Evolutionary conservation across 2,888 invertebrate species (phyloP).

Genomic region (Epicampocera succincta): DNA sequence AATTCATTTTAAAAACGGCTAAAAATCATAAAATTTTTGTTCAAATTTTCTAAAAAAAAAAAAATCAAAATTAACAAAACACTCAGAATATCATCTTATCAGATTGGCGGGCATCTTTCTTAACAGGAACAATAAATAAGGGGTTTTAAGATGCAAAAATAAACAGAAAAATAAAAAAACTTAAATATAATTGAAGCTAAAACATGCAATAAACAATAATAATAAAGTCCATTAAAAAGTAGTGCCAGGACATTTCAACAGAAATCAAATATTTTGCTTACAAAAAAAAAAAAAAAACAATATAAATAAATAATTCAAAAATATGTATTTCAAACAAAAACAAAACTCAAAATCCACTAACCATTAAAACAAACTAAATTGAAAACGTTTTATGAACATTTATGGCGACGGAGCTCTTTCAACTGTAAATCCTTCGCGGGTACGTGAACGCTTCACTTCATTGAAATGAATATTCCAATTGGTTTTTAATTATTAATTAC

Average conservation of each 20-base stretch:
- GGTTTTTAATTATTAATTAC: conserved; percentile 57
- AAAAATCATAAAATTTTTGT: too few species aligned
- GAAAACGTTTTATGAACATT: conserved; percentile 42
- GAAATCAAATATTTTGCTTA: not conserved
- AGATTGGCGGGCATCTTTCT: too few species aligned
- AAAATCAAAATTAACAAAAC: too few species aligned
- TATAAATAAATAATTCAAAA: conserved; percentile 71
- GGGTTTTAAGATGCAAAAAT: too few species aligned
- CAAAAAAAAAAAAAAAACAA: conserved; percentile 69
- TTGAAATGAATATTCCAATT: conserved; percentile 68
- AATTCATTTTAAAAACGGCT: too few species aligned
- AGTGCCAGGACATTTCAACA: too few species aligned
- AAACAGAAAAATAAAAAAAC: too few species aligned
- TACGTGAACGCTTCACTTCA: conserved; percentile 89
- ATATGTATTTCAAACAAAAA: conserved; percentile 18
- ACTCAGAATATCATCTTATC: too few species aligned
- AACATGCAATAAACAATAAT: not conserved
- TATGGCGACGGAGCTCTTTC: conserved; percentile 82
- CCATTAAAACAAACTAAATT: conserved; percentile 70
- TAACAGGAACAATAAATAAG: too few species aligned
- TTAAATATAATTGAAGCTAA: too few species aligned
- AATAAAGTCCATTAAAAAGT: too few species aligned
- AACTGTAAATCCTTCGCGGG: conserved; percentile 87
- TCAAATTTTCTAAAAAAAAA: too few species aligned
- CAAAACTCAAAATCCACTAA: conserved; percentile 71